These are phyloP conservation scores for Augochlora pura DNA, from an alignment of 1,140 invertebrate species.

Conservation along the genomic window DNA sequence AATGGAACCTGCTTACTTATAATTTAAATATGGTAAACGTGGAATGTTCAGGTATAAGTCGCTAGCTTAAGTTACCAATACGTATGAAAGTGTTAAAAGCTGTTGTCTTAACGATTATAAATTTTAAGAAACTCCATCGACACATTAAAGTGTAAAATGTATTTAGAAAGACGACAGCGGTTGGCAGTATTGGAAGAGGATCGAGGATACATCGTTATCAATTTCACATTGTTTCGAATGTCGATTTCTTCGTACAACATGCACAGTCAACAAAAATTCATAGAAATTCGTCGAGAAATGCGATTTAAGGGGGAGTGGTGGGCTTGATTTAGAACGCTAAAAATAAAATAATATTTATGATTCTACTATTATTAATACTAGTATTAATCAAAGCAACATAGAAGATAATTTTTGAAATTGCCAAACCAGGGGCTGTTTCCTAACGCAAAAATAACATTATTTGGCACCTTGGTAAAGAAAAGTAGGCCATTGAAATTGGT, in stretches of 20 bases:
- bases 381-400: too few relatives aligned
- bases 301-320: too few relatives aligned
- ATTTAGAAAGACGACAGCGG: neutral
- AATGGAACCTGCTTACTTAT: neutral
- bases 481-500: neutral
- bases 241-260: neutral
- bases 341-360: too few relatives aligned
- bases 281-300: neutral
- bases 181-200: neutral
- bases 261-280: neutral
- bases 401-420: too few relatives aligned
- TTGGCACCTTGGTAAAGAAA: conserved; percentile 7
- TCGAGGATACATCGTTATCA: neutral
- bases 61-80: neutral
- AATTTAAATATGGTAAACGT: neutral
- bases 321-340: too few relatives aligned
- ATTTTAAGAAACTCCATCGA: neutral
- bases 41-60: neutral
- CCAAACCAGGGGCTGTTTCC: too few relatives aligned
- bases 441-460: neutral
- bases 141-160: neutral
- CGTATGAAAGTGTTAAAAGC: neutral
- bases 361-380: too few relatives aligned
- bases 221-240: neutral
- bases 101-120: too few relatives aligned